phyloP scores from a whole-genome alignment of 2,113 vertebrate species.

The Dasypus novemcinctus region DNA sequence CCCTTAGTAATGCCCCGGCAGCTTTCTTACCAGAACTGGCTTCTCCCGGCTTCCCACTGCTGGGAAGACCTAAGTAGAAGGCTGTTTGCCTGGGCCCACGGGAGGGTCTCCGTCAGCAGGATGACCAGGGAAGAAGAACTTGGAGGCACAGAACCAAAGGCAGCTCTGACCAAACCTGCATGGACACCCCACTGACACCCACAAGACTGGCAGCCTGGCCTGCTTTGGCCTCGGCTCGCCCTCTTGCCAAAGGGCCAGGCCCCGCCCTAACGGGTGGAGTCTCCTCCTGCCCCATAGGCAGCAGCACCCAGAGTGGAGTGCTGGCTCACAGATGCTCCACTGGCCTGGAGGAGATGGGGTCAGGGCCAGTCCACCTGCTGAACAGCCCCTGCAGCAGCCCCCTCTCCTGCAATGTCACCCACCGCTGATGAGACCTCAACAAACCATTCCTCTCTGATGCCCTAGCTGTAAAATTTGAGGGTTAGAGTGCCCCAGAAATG shows the following conservation, averaged over 20 bases:
- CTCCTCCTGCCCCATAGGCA: background rate
- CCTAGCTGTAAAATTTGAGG: background rate
- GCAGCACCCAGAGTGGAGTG: background rate
- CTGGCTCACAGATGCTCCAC: background rate
- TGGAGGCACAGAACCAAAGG: background rate
- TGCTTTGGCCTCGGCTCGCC: background rate
- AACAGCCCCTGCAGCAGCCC: background rate
- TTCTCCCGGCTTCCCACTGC: constrained; percentile 40
- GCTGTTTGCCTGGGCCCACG: background rate
- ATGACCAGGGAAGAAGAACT: background rate
- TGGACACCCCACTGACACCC: background rate
- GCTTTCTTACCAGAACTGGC: constrained; percentile 63
- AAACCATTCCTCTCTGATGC: background rate
- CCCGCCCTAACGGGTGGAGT: accelerated
- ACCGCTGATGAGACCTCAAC: background rate
- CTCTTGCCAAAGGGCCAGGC: background rate
- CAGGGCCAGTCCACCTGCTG: background rate
- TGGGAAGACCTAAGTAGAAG: constrained; percentile 45
- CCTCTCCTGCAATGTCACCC: background rate
- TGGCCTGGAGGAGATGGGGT: accelerated
- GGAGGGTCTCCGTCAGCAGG: background rate
- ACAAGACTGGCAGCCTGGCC: accelerated
- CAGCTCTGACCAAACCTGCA: background rate
- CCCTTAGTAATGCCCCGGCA: constrained; percentile 54
- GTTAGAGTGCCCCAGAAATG: background rate